These are phyloP conservation scores for Proisotoma minuta DNA, from an alignment of 2,888 invertebrate genomes.

Conservation along the genomic window DNA sequence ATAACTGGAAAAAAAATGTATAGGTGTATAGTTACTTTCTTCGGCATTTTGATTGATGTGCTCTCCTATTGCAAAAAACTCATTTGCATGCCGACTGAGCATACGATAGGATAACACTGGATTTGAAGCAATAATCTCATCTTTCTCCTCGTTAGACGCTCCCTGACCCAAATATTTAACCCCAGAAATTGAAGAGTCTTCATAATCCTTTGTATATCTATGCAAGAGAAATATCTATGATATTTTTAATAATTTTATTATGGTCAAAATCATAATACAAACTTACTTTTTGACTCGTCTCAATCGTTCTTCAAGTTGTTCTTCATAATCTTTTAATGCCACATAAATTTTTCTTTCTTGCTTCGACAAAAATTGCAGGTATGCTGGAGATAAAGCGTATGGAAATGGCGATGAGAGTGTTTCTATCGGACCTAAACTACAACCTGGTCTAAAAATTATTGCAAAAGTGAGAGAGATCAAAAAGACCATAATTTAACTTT, in stretches of 20 bases:
- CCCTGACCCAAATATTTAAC: background rate
- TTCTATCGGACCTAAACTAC: background rate
- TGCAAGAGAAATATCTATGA: background rate
- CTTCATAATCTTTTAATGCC: slow-evolving; percentile 5
- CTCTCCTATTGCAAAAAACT: background rate
- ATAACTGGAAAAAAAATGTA: too few species aligned
- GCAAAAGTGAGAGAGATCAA: background rate
- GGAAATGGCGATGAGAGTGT: slow-evolving; percentile 8
- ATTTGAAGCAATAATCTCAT: background rate
- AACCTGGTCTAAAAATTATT: too few species aligned
- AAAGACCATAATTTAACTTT: too few species aligned
- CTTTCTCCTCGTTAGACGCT: background rate
- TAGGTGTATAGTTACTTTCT: too few species aligned
- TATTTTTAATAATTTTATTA: background rate
- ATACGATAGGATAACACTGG: slow-evolving; percentile 22
- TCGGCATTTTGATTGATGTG: background rate
- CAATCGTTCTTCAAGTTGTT: background rate
- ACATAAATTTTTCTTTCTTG: slow-evolving; percentile 19
- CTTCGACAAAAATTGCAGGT: slow-evolving; percentile 19
- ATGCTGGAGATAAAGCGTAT: slow-evolving; percentile 29
- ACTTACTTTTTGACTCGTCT: background rate
- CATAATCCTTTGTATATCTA: slow-evolving; percentile 13
- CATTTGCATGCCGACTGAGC: slow-evolving; percentile 22
- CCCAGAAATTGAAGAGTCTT: background rate
- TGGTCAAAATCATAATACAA: background rate